These are phyloP conservation scores for Poecilia latipinna DNA, from an alignment of 2,113 vertebrate genomes.

Conservation along the genomic window DNA sequence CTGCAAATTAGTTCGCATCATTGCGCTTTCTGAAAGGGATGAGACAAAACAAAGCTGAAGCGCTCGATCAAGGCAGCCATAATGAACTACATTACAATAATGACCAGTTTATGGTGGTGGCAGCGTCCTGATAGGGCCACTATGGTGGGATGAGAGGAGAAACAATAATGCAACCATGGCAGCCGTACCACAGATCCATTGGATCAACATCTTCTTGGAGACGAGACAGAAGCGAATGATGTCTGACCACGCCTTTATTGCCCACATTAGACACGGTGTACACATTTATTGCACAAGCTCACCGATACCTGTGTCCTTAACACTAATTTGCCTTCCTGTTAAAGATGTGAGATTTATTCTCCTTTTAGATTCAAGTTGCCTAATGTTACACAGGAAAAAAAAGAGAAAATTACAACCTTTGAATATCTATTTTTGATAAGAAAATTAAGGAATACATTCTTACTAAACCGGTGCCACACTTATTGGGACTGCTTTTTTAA, in stretches of 20 bases:
- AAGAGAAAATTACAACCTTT: no score
- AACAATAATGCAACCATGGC: slow-evolving; percentile 64
- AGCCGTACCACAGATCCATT: slow-evolving; percentile 57
- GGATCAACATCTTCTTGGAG: slow-evolving; percentile 53
- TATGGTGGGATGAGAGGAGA: slow-evolving; percentile 62
- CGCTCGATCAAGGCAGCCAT: slow-evolving; percentile 47
- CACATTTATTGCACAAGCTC: slow-evolving; percentile 50
- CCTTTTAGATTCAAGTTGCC: no score
- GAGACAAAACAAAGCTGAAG: slow-evolving; percentile 59
- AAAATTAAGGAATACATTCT: no score
- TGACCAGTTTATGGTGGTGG: slow-evolving; percentile 39
- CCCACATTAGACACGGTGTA: slow-evolving; percentile 73
- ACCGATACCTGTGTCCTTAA: slow-evolving; percentile 26
- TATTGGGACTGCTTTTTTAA: no score
- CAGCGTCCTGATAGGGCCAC: slow-evolving; percentile 46
- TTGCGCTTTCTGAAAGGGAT: slow-evolving; percentile 33
- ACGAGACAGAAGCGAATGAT: slow-evolving; percentile 64
- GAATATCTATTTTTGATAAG: no score
- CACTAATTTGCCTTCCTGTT: not conserved
- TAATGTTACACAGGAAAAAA: no score
- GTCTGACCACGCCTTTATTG: slow-evolving; percentile 70
- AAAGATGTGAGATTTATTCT: no score
- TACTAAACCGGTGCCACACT: no score
- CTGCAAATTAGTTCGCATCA: slow-evolving; percentile 12
- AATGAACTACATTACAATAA: slow-evolving; percentile 53